phyloP scores from a whole-genome alignment of 2,888 invertebrate species.

The Pogonocherus hispidulus region DNA sequence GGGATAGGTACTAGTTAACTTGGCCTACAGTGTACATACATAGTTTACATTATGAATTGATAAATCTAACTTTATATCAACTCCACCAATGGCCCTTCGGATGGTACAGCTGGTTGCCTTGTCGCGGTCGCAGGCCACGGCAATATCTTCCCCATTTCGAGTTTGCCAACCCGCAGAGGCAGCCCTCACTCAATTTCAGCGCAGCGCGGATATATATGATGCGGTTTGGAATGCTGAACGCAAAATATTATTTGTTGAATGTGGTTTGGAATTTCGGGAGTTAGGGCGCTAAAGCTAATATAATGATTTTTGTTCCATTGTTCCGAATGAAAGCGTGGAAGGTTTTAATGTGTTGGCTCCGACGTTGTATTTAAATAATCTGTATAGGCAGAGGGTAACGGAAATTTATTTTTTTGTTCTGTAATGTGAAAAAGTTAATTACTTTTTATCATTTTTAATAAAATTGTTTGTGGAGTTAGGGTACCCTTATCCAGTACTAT shows the following conservation, averaged over 20 bases:
- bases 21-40: no score
- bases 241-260: conserved; percentile 32
- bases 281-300: conserved; percentile 26
- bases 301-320: conserved; percentile 29
- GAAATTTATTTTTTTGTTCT: background rate
- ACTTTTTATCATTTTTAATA: no score
- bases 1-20: no score
- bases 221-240: conserved; percentile 32
- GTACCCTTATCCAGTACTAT: no score
- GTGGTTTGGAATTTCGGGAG: conserved; percentile 24
- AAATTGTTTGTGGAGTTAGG: no score
- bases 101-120: conserved; percentile 29
- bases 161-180: conserved; percentile 30
- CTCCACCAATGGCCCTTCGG: conserved; percentile 23
- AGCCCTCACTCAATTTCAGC: conserved; percentile 30
- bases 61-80: background rate
- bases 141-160: conserved; percentile 30
- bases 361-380: background rate
- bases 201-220: conserved; percentile 29
- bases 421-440: no score
- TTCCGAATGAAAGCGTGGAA: conserved; percentile 2
- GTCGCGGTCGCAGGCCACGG: conserved; percentile 23
- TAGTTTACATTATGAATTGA: background rate
- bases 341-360: background rate
- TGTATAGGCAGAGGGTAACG: background rate